These are phyloP conservation scores for Rousettus leschenaultii DNA, from an alignment of 2,113 vertebrate genomes.

Conservation along the genomic window DNA sequence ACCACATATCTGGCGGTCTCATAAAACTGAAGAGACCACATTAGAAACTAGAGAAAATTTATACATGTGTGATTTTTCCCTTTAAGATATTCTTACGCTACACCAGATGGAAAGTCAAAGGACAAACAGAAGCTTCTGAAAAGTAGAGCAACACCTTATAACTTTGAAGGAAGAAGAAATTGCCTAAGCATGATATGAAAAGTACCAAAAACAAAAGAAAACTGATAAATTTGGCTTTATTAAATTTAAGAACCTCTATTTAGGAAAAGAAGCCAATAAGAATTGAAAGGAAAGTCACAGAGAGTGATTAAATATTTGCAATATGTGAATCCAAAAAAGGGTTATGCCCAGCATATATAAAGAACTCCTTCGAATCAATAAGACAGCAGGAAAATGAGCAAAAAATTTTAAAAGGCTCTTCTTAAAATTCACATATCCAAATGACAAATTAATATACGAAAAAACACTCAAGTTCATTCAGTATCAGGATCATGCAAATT, in stretches of 20 bases:
- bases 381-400: not conserved
- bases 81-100: not conserved
- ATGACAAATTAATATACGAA: not conserved
- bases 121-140: not conserved
- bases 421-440: conserved; percentile 1
- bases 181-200: not conserved
- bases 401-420: not conserved
- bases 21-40: not conserved
- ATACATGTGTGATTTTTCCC: not conserved
- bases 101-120: not conserved
- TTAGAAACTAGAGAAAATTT: not conserved
- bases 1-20: not conserved
- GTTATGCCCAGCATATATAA: not conserved
- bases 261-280: not conserved
- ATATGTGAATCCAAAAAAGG: not conserved
- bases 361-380: not conserved
- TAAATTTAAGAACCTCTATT: not conserved
- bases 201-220: not conserved
- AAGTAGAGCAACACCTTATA: not conserved
- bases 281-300: not conserved
- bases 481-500: not conserved
- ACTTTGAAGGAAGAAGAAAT: not conserved
- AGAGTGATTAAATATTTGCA: not conserved
- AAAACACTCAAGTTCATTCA: not conserved
- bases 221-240: not conserved